A percentile compares a stretch with the other conserved stretches of the same genome.
Conservation (phyloP, 2,888 invertebrate species). For the Apotomis capreana region DNA sequence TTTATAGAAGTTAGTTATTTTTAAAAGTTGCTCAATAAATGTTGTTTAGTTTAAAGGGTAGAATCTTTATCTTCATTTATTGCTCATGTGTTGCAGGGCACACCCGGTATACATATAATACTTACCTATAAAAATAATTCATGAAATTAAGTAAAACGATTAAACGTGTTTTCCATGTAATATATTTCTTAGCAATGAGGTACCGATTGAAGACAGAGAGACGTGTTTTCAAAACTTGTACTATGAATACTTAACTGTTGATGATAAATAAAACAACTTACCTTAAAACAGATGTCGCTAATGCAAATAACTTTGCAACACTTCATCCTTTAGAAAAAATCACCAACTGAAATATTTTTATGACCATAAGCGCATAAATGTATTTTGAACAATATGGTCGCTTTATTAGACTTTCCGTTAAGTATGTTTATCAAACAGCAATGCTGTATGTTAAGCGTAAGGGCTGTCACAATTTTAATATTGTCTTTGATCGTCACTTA, state of each 20-base stretch:
- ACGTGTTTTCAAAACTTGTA: too few species aligned
- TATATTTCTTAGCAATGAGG: too few species aligned
- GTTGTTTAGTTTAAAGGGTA: too few species aligned
- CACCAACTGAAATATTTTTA: slow-evolving; percentile 25
- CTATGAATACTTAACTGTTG: not conserved
- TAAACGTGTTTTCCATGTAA: too few species aligned
- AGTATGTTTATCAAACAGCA: slow-evolving; percentile 64
- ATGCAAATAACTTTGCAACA: slow-evolving; percentile 20
- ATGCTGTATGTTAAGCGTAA: slow-evolving; percentile 54
- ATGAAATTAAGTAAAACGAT: too few species aligned
- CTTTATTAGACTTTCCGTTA: slow-evolving; percentile 52
- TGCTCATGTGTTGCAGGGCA: too few species aligned
- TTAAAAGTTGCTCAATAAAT: too few species aligned
- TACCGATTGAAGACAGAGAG: too few species aligned
- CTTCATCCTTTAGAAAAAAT: slow-evolving; percentile 20
- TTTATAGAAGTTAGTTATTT: too few species aligned
- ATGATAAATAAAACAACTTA: not conserved
- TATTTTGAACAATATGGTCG: slow-evolving; percentile 50
- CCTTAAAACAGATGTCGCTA: slow-evolving; percentile 7
- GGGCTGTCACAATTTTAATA: slow-evolving; percentile 10
- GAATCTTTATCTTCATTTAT: too few species aligned
- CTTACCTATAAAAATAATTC: too few species aligned
- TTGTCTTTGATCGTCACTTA: not conserved
- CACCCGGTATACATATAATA: too few species aligned
- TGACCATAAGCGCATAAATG: slow-evolving; percentile 48